Conservation (phyloP, 1,140 invertebrate species). For the Glossosoma conforme region DNA sequence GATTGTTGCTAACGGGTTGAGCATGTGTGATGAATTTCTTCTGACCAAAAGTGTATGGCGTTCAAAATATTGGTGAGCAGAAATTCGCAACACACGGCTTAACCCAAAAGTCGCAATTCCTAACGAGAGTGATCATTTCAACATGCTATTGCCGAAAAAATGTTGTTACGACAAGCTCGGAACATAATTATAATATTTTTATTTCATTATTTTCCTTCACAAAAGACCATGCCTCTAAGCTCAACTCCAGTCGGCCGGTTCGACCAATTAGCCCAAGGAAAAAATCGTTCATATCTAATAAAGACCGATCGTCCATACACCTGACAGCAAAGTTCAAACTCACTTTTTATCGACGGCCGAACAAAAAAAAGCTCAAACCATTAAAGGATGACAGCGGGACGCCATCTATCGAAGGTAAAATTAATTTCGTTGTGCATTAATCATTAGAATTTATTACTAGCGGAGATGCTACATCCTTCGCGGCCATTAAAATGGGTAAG, state of each 20-base stretch:
- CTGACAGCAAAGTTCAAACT: constrained; percentile 21
- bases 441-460: constrained; percentile 31
- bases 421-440: constrained; percentile 31
- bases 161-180: too few species aligned
- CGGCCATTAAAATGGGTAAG: constrained; percentile 23
- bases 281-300: constrained; percentile 24
- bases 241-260: too few species aligned
- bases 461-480: constrained; percentile 27
- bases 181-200: too few species aligned
- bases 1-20: not conserved
- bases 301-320: constrained; percentile 25
- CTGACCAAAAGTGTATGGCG: not conserved
- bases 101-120: too few species aligned
- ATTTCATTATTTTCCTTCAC: too few species aligned
- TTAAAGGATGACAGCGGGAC: constrained; percentile 31
- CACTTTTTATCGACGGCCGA: constrained; percentile 22
- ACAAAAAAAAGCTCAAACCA: constrained; percentile 23
- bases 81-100: too few species aligned
- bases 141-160: too few species aligned
- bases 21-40: not conserved
- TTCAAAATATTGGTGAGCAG: too few species aligned
- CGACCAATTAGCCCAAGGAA: constrained; percentile 4
- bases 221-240: not conserved
- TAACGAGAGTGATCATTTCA: too few species aligned
- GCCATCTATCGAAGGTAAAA: constrained; percentile 32